phyloP scores from a whole-genome alignment of 1,140 invertebrate species.

The Heliconius hermathena region DNA sequence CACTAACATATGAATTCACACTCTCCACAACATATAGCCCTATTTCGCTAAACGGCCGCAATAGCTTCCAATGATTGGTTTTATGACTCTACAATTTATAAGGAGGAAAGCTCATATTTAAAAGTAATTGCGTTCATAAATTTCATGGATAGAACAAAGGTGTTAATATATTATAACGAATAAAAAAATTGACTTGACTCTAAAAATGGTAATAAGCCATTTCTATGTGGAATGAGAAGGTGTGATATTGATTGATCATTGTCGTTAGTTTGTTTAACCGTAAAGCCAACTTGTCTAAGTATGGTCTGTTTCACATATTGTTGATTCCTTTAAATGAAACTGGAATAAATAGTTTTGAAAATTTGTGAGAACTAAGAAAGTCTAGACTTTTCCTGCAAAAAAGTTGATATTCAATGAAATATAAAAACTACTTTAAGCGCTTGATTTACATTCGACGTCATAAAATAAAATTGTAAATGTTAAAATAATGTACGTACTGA shows the following conservation, averaged over 20 bases:
- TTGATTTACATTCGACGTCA: no score
- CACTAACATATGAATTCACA: constrained; percentile 37
- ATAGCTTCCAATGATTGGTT: constrained; percentile 9
- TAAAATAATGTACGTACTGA: no score
- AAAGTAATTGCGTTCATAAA: constrained; percentile 5
- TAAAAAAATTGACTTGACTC: neutral
- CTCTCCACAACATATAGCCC: constrained; percentile 23
- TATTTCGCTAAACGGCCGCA: constrained; percentile 19
- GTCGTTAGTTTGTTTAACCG: neutral
- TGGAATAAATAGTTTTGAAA: neutral
- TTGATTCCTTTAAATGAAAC: neutral
- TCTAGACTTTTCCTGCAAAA: neutral
- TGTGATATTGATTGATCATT: neutral
- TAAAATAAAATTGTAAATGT: no score
- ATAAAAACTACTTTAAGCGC: no score
- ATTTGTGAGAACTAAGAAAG: neutral
- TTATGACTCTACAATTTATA: constrained; percentile 11
- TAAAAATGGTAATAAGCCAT: neutral
- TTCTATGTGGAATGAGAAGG: neutral
- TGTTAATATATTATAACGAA: neutral
- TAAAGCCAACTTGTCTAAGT: neutral
- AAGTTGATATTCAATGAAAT: no score
- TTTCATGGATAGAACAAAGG: neutral
- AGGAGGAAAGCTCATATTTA: neutral
- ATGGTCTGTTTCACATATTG: neutral